Conservation (phyloP, 2,888 invertebrate genomes). For the Lithophane ornitopus region DNA sequence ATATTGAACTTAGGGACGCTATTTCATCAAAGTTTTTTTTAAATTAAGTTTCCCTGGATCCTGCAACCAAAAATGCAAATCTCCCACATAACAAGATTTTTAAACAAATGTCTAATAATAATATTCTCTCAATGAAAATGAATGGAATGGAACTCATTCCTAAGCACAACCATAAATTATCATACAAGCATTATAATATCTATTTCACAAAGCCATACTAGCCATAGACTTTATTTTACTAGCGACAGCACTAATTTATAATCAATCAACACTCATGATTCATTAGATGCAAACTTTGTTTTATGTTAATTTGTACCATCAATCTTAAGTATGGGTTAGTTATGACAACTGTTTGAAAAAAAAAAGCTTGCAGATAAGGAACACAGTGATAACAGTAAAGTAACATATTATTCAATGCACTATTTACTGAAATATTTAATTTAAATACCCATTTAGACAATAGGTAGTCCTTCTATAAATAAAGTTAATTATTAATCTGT, state of each 20-base stretch:
- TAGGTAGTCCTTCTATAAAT: background rate
- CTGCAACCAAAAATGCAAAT: background rate
- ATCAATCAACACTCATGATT: conserved; percentile 18
- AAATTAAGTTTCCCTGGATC: background rate
- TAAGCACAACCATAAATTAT: too few species aligned
- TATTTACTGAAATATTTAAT: background rate
- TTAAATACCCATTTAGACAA: background rate
- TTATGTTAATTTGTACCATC: conserved; percentile 1
- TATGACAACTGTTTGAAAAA: background rate
- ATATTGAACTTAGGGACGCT: background rate
- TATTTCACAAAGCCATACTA: background rate
- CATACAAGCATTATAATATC: too few species aligned
- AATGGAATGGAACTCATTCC: background rate
- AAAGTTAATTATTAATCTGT: conserved; percentile 20
- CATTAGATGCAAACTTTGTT: background rate
- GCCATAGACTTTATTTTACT: too few species aligned
- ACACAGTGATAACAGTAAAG: background rate
- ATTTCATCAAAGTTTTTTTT: background rate
- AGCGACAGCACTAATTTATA: background rate
- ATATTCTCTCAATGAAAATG: too few species aligned
- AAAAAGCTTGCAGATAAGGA: background rate
- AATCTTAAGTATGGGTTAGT: conserved; percentile 4
- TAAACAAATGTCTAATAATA: background rate
- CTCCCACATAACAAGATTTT: background rate
- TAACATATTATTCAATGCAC: background rate